phyloP scores from a whole-genome alignment of 2,888 invertebrate genomes.

The Tupiocoris notatus region DNA sequence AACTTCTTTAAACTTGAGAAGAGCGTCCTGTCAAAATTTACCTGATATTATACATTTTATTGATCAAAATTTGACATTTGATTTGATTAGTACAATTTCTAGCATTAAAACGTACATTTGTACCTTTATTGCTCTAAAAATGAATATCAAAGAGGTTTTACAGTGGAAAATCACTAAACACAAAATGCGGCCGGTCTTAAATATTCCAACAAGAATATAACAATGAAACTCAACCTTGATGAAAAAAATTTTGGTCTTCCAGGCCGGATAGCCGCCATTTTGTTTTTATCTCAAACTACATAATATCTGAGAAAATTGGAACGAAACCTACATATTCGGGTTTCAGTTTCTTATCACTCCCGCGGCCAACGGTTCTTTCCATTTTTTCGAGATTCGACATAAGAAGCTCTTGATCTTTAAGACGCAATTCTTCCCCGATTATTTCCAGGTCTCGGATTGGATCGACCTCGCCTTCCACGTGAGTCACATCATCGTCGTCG shows the following conservation, averaged over 20 bases:
- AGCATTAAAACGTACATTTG: no score
- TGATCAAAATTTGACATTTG: no score
- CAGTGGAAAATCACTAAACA: no score
- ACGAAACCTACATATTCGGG: slow-evolving; percentile 85
- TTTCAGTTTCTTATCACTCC: slow-evolving; percentile 90
- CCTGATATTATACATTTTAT: no score
- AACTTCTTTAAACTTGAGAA: slow-evolving; percentile 78
- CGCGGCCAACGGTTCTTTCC: slow-evolving; percentile 78
- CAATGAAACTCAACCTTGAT: no score
- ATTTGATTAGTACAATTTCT: no score
- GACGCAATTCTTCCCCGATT: slow-evolving; percentile 88
- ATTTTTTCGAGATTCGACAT: slow-evolving; percentile 78
- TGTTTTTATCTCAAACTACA: background rate
- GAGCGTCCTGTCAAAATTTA: slow-evolving; percentile 69
- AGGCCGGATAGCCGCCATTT: background rate
- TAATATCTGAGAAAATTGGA: no score
- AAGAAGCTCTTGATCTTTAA: slow-evolving; percentile 93
- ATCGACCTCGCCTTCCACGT: slow-evolving; percentile 97
- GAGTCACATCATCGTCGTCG: slow-evolving; percentile 96
- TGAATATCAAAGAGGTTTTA: no score
- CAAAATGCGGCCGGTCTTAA: no score
- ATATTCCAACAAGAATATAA: no score
- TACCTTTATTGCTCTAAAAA: no score
- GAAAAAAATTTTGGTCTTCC: no score
- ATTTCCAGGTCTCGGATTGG: slow-evolving; percentile 96